Percentiles rank a stretch among this genome's conserved stretches.
These are phyloP conservation scores for Yponomeuta malinellus DNA, from an alignment of 2,888 invertebrate species.

Conservation along the genomic window DNA sequence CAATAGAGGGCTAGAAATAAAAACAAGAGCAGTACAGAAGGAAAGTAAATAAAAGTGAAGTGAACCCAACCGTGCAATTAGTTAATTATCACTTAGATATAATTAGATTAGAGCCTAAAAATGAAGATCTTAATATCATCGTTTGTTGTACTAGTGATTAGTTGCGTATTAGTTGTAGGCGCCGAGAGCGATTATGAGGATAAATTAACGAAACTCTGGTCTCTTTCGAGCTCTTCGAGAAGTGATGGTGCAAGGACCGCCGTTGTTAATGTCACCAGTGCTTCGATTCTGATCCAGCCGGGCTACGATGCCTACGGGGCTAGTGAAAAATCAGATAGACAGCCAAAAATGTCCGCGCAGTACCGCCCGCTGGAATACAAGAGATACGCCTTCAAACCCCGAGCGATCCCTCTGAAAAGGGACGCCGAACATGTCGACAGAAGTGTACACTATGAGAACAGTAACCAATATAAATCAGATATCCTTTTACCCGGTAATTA, in stretches of 20 bases:
- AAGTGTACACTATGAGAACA: constrained; percentile 48
- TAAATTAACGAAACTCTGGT: constrained; percentile 56
- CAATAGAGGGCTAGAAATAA: constrained; percentile 9
- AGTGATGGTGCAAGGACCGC: constrained; percentile 46
- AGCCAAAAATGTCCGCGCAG: constrained; percentile 13
- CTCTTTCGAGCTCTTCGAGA: constrained; percentile 40
- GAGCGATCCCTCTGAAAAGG: constrained; percentile 47
- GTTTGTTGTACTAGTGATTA: constrained; percentile 48
- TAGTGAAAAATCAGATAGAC: constrained; percentile 27
- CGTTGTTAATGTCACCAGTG: constrained; percentile 56
- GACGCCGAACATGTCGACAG: constrained; percentile 38
- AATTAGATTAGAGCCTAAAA: constrained; percentile 27
- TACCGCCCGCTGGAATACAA: constrained; percentile 29
- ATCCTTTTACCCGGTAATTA: constrained; percentile 70
- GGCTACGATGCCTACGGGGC: constrained; percentile 28
- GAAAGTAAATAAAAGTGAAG: constrained; percentile 48
- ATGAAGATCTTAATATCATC: constrained; percentile 42
- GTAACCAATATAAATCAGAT: constrained; percentile 50
- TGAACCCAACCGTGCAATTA: constrained; percentile 39
- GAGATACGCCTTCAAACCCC: constrained; percentile 54
- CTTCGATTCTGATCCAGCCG: constrained; percentile 52
- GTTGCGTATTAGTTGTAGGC: constrained; percentile 35
- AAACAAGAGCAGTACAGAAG: constrained; percentile 26
- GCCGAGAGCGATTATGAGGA: constrained; percentile 45
- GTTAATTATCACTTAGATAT: constrained; percentile 30